Percentiles rank a stretch among this genome's conserved stretches.
Evolutionary conservation across 37 sponge, comb jelly and placozoan species (phyloP).

Genomic region (Theonella swinhoei): DNA sequence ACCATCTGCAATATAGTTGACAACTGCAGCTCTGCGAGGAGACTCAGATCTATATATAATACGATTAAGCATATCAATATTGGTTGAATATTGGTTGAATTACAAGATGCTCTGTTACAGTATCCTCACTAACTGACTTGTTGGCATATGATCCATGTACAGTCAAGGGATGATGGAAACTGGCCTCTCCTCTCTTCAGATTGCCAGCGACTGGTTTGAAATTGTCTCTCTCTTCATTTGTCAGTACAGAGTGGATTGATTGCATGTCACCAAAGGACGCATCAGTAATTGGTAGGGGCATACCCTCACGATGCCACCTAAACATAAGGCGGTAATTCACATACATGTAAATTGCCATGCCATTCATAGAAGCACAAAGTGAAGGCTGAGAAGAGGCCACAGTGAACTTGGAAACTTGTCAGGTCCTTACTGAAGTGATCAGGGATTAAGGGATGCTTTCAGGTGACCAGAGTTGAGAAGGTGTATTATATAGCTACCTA

Average conservation of each 20-base stretch:
- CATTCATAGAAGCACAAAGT: neutral
- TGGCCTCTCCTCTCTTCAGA: constrained; percentile 67
- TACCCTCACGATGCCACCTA: constrained; percentile 68
- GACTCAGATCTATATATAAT: constrained; percentile 29
- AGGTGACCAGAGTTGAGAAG: too few species aligned
- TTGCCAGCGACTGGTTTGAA: constrained; percentile 51
- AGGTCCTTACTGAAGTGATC: too few species aligned
- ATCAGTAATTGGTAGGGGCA: constrained; percentile 75
- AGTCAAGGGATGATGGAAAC: constrained; percentile 73
- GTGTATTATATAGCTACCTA: constrained; percentile 45
- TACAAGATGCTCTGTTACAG: neutral
- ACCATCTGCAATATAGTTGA: constrained; percentile 72
- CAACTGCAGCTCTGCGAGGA: constrained; percentile 64
- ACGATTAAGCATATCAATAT: neutral
- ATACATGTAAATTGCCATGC: neutral
- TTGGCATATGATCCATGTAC: constrained; percentile 71
- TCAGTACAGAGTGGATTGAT: constrained; percentile 52
- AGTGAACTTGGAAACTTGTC: too few species aligned
- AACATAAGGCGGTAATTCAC: neutral
- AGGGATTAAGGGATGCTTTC: too few species aligned
- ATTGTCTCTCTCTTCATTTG: constrained; percentile 26
- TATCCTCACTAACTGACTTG: constrained; percentile 10
- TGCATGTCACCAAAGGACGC: constrained; percentile 62
- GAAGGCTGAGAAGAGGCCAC: too few species aligned
- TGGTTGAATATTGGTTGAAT: neutral